Conservation (phyloP, 2,797 vertebrate species). For the Scolopax bukidnonensis region DNA sequence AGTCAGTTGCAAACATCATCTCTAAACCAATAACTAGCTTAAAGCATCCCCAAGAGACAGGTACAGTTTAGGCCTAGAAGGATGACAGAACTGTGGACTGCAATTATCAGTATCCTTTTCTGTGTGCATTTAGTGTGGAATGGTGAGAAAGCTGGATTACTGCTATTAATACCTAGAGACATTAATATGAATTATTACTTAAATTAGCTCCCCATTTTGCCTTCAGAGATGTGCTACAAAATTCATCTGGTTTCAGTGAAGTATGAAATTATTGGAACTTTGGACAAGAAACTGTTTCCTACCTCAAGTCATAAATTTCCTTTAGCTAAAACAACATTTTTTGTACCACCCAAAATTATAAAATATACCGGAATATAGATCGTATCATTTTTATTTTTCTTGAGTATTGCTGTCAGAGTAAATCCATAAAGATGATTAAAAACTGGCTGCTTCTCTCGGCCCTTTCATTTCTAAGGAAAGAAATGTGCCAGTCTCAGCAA, state of each 20-base stretch:
- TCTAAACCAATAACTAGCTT: not conserved
- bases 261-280: not conserved
- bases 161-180: not conserved
- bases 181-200: not conserved
- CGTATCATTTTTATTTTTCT: not conserved
- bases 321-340: not conserved
- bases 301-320: not conserved
- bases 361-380: not conserved
- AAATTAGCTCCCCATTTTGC: not conserved
- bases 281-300: not conserved
- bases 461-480: conserved; percentile 25
- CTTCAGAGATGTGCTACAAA: not conserved
- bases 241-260: not conserved
- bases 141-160: not conserved
- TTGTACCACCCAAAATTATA: not conserved
- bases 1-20: not conserved
- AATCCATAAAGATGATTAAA: conserved; percentile 19
- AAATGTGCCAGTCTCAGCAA: conserved; percentile 39
- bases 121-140: not conserved
- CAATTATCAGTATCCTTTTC: not conserved
- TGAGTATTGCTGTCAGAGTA: not conserved
- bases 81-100: not conserved
- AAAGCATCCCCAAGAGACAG: not conserved
- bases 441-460: not conserved
- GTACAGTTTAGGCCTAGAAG: not conserved